Evolutionary conservation across 1,140 invertebrate genomes (phyloP), one percentile per base, ranked within the genome.

Genomic region (Portunus trituberculatus): DNA sequence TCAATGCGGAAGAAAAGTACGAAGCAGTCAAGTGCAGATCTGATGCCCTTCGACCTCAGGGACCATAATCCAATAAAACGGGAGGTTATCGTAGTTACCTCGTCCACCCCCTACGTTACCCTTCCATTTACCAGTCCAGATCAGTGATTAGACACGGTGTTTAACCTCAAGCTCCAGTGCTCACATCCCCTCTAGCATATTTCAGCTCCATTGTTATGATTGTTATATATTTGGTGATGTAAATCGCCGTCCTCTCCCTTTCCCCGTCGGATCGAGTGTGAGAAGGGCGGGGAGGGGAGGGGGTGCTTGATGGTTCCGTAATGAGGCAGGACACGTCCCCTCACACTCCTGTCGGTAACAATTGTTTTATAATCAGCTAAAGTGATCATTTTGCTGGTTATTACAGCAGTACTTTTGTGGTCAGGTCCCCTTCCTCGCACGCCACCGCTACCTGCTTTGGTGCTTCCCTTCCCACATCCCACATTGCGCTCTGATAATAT

Each of bases 101-200:
- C 25, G 67, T 25, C 16, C 67, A 76, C 0, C 52, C 67, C 67
- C 67, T 76, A 76, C 67, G 67, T 76, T 76, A 76, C 67, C 67
- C 67, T 76, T 76, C 67, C 67, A 76, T 76, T 76, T 76, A 0
- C 20, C 67, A 25, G n/a, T 76, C n/a, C 67, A 76, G 67, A 76
- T 76, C 67, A 76, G 67, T 76, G 67, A 76, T 76, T 76, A 76
- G 67, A 76, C 67, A 76, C 67, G 67, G 67, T 76, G 67, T 76
- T 76, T 76, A 76, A 76, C 67, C 67, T 76, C 67, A 76, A 76
- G 67, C 67, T 76, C 20, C 67, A 76, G 12, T 76, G 67, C 67
- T 76, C 67, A 76, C 67, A 76, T 76, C 67, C 67, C 67, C 67
- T 76, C 67, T n/a, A 76, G 67, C 67, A 76, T 76, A 76, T 76